These are phyloP conservation scores for Ladona fulva DNA, from an alignment of 1,140 invertebrate genomes.

Conservation along the genomic window DNA sequence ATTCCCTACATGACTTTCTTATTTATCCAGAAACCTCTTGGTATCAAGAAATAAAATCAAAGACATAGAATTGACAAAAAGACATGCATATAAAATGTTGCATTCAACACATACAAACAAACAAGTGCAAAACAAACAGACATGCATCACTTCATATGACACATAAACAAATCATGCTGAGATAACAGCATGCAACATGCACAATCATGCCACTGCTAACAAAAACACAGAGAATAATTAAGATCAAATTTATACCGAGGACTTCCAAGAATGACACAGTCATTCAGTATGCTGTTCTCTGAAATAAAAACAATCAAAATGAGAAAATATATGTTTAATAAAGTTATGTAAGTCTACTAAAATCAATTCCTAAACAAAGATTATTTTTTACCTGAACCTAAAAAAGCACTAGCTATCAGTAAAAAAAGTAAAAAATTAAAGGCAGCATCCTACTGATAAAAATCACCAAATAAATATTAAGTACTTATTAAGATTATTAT, in stretches of 20 bases:
- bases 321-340: conserved; percentile 27
- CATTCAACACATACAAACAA: not conserved
- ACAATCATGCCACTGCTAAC: not conserved
- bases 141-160: conserved; percentile 5
- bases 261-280: conserved; percentile 28
- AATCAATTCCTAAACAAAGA: too few species aligned
- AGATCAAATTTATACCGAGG: conserved; percentile 1
- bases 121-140: not conserved
- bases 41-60: too few species aligned
- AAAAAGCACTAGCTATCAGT: too few species aligned
- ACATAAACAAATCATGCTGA: conserved; percentile 13
- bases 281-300: not conserved
- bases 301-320: not conserved
- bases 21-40: too few species aligned
- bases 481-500: too few species aligned
- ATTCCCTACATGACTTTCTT: too few species aligned
- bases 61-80: not conserved
- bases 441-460: conserved; percentile 29
- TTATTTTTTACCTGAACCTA: too few species aligned
- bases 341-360: conserved; percentile 5
- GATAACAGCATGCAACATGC: not conserved
- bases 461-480: conserved; percentile 25
- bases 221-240: not conserved
- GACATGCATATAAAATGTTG: not conserved
- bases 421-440: too few species aligned